Base-by-base conservation (phyloP, 2,113 vertebrate species). In the Echinops telfairi region DNA sequence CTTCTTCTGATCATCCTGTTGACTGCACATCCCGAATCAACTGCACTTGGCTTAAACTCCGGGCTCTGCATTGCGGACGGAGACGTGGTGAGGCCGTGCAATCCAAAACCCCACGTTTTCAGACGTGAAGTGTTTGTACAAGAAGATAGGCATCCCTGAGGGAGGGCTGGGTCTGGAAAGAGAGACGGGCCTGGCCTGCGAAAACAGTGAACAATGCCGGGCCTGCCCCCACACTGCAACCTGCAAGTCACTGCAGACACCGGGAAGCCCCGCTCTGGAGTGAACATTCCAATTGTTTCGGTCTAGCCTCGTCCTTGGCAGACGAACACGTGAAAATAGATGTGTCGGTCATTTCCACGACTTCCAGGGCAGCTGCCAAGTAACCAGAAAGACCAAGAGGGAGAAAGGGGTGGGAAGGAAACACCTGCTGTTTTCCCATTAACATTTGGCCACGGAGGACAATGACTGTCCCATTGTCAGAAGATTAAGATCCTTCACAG, bases 381-480 rank as follows among this genome's bases (percentile, higher is more conserved):
- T 4, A 38, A 27, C 81, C 95, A 82, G 93, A 94, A 86, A 89
- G 94, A 53, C 91, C 43, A 4, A 20, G 29, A 2, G 29, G 33
- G 94, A 86, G 89, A 68, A 43, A 31, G 73, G n/a, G 8, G 6
- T 2, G 84, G 77, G 20, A 11, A 58, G 22, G 0, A 0, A 2
- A 29, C 91, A 92, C 92, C 96, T 95, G 95, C 91, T 90, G 25
- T 71, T 93, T 92, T 71, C 91, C 95, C 89, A 84, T 90, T 90
- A 90, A 71, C 75, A n/a, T n/a, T 43, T 77, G 22, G 53, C 86
- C n/a, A 15, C 64, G 89, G 86, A 89, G 31, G 94, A 64, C 47
- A 71, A 4, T 3, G 2, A 3, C 86, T 70, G 92, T 93, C 94
- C 75, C 9, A 43, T 38, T 11, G 70, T 64, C 0, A 0, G 94